These are phyloP conservation scores for Cancer borealis DNA, from an alignment of 2,888 invertebrate genomes.

Conservation along the genomic window DNA sequence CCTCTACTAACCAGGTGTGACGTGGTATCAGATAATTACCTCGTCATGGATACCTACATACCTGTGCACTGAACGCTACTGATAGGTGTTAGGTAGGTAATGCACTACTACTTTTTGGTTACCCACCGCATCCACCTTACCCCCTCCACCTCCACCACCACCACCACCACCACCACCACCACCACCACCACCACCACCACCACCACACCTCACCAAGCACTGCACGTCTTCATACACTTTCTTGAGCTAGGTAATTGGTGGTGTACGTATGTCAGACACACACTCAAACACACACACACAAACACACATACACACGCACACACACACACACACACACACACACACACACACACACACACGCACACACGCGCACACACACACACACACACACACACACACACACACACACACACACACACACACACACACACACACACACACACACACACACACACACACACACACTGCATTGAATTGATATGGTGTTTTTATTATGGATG, in stretches of 20 bases:
- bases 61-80: no score
- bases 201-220: background rate
- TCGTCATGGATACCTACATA: no score
- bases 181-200: background rate
- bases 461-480: no score
- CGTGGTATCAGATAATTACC: no score
- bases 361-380: conserved; percentile 49
- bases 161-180: background rate
- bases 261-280: background rate
- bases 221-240: background rate
- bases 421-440: conserved; percentile 56
- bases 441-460: conserved; percentile 51
- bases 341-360: conserved; percentile 31
- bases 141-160: background rate
- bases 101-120: no score
- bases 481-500: no score
- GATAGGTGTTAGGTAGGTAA: no score
- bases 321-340: conserved; percentile 54
- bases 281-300: conserved; percentile 42
- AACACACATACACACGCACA: conserved; percentile 52
- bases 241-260: no score
- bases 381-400: conserved; percentile 46
- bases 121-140: background rate
- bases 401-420: conserved; percentile 47
- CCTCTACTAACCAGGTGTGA: no score